Percentiles rank a stretch among this genome's conserved stretches.
phyloP scores from a whole-genome alignment of 2,113 vertebrate genomes.

The Aspidoscelis tigris region DNA sequence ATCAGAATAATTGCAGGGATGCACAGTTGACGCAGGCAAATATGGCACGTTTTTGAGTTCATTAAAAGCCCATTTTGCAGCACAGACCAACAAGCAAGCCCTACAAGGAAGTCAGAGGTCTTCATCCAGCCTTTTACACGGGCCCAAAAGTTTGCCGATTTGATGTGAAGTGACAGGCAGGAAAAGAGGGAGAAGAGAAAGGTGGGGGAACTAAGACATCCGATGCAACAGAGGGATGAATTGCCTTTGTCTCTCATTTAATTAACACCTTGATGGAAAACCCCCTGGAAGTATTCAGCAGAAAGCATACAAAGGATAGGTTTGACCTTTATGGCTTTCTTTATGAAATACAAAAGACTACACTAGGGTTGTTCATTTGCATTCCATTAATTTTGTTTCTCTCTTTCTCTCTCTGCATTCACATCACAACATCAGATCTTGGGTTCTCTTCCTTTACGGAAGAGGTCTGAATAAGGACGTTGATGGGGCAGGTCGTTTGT shows the following conservation, averaged over 20 bases:
- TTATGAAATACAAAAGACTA: conserved; percentile 15
- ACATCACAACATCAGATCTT: conserved; percentile 3
- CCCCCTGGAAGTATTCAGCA: conserved; percentile 22
- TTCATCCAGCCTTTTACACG: too few relatives aligned
- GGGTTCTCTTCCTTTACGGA: not conserved
- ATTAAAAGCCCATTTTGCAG: conserved; percentile 31
- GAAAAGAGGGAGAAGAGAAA: conserved; percentile 3
- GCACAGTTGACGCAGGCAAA: conserved; percentile 17
- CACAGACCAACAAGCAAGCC: not conserved
- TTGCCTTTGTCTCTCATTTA: not conserved
- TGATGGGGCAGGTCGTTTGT: conserved; percentile 7
- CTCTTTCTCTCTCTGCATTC: not conserved
- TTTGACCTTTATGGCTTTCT: conserved; percentile 23
- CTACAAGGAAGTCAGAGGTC: not conserved
- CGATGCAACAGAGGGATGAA: conserved; percentile 17
- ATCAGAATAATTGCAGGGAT: conserved; percentile 31
- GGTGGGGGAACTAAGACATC: not conserved
- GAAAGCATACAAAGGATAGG: conserved; percentile 9
- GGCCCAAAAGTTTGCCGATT: conserved; percentile 7
- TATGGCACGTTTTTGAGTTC: not conserved
- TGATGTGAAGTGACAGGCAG: not conserved
- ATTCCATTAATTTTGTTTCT: not conserved
- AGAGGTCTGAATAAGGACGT: not conserved
- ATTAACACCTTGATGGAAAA: conserved; percentile 33
- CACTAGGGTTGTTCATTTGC: conserved; percentile 19